A percentile compares a stretch with the other conserved stretches of the same genome.
phyloP scores from a whole-genome alignment of 2,113 vertebrate genomes.

The Centropus unirufus region DNA sequence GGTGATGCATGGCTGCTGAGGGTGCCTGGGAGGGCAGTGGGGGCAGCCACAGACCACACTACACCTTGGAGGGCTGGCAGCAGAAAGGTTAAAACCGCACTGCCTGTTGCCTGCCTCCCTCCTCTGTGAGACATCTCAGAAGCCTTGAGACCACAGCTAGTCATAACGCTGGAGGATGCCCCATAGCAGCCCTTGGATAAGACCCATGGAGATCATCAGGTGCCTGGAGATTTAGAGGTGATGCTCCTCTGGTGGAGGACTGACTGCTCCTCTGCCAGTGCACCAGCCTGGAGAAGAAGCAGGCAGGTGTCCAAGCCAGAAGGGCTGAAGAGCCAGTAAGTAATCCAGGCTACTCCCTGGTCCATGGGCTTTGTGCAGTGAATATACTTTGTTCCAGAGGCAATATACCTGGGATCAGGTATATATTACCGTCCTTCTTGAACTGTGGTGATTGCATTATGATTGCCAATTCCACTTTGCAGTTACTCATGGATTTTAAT shows the following conservation, averaged over 20 bases:
- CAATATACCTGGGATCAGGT: background rate
- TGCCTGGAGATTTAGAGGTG: background rate
- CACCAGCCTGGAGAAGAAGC: accelerated
- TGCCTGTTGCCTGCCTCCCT: accelerated
- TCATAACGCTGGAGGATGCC: background rate
- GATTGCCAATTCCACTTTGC: slow-evolving; percentile 45
- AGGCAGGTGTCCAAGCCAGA: background rate
- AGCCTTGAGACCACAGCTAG: background rate
- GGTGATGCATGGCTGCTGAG: accelerated
- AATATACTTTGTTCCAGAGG: background rate
- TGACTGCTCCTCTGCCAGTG: accelerated
- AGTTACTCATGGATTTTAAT: slow-evolving; percentile 48
- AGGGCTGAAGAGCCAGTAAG: background rate
- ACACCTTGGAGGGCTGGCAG: no score
- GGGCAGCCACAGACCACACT: accelerated
- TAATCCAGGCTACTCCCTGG: background rate
- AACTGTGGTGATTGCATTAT: background rate
- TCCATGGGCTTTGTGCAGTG: background rate
- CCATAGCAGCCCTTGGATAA: accelerated
- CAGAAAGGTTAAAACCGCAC: background rate
- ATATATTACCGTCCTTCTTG: background rate
- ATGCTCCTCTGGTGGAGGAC: background rate
- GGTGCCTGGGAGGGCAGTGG: accelerated
- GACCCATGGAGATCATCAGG: accelerated
- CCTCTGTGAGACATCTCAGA: background rate